phyloP scores from a whole-genome alignment of 2,797 vertebrate species.

The Limosa lapponica region DNA sequence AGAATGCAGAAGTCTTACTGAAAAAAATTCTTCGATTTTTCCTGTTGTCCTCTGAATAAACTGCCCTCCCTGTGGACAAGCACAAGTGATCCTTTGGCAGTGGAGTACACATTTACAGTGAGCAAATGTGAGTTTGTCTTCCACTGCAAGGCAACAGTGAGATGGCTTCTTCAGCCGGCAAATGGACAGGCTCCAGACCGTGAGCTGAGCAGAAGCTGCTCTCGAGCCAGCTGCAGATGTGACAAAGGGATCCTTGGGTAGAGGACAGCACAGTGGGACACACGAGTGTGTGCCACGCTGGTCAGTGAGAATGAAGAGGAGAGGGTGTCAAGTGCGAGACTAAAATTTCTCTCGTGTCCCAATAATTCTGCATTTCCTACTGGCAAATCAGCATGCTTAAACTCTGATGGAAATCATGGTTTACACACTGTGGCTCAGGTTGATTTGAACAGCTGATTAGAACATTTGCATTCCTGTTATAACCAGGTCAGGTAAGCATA shows the following conservation, averaged over 20 bases:
- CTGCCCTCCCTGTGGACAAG: not conserved
- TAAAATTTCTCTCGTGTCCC: not conserved
- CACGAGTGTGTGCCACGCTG: not conserved
- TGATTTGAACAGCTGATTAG: not conserved
- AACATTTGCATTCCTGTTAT: not conserved
- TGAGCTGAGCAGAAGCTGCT: not conserved
- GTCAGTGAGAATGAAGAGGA: not conserved
- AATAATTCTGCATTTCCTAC: not conserved
- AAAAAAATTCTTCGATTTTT: not conserved
- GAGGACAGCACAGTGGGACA: not conserved
- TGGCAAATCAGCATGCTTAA: not conserved
- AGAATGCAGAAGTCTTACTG: not conserved
- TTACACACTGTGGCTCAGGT: not conserved
- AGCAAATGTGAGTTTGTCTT: not conserved
- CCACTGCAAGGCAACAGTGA: not conserved
- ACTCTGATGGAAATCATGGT: not conserved
- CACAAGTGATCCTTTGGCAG: not conserved
- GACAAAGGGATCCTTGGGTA: not conserved
- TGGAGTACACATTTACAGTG: not conserved
- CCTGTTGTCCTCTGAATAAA: not conserved
- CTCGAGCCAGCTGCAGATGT: not conserved
- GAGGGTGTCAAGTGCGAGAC: not conserved
- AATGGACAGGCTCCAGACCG: fast-evolving
- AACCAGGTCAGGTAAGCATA: not conserved
- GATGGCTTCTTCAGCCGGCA: not conserved